These are phyloP conservation scores for Morone chrysops DNA, from an alignment of 2,113 vertebrate genomes.

Conservation along the genomic window DNA sequence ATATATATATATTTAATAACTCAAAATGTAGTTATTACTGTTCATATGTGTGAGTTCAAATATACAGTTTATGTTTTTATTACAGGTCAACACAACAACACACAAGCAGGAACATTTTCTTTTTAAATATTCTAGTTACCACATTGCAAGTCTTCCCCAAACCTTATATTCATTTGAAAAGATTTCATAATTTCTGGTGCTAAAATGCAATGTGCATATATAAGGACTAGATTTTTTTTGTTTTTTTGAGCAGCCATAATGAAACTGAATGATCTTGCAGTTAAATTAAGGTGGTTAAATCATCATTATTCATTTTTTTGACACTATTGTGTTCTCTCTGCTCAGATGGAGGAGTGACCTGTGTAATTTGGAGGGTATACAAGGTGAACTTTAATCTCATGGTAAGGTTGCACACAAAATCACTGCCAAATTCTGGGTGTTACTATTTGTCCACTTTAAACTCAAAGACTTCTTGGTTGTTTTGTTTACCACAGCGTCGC, in stretches of 20 bases:
- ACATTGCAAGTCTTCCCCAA: neutral
- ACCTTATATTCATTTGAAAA: neutral
- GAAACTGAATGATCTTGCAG: neutral
- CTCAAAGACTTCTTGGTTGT: neutral
- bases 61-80: no score
- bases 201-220: neutral
- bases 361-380: neutral
- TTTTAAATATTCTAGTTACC: neutral
- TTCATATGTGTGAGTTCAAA: no score
- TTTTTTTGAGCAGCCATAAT: neutral
- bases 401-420: neutral
- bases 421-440: neutral
- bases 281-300: neutral
- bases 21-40: neutral
- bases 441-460: neutral
- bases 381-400: neutral
- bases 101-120: neutral
- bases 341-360: neutral
- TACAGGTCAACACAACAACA: no score
- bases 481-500: neutral
- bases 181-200: neutral
- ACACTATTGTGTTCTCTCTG: neutral
- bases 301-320: neutral
- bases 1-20: no score
- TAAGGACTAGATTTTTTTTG: neutral